Conservation (phyloP, 2,888 invertebrate genomes). For the Cantharis nigra region DNA sequence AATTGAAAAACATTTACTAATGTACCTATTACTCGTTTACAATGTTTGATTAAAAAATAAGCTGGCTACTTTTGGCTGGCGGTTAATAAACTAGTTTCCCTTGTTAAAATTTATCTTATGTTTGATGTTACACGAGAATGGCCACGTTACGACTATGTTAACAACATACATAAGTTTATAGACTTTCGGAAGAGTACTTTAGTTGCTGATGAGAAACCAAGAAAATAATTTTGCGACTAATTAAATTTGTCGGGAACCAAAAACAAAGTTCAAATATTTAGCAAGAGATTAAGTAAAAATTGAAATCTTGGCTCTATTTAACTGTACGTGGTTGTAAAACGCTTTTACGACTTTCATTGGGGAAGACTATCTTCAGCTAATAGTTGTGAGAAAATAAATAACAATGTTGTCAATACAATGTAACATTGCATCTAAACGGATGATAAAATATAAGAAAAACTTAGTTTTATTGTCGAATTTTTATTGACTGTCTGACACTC, state of each 20-base stretch:
- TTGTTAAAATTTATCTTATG: neutral
- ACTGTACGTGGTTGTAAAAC: neutral
- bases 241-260: neutral
- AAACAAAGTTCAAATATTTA: neutral
- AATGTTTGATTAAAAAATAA: neutral
- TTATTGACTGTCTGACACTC: neutral
- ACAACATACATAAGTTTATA: neutral
- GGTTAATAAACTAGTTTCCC: neutral
- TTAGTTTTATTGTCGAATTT: neutral
- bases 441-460: neutral
- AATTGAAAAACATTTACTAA: neutral
- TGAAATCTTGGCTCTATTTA: neutral
- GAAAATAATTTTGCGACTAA: neutral
- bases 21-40: neutral
- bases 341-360: neutral
- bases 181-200: neutral
- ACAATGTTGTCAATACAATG: neutral
- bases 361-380: neutral
- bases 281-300: neutral
- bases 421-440: neutral
- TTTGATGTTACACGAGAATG: neutral
- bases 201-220: neutral
- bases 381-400: neutral
- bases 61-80: neutral
- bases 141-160: neutral